Evolutionary conservation across 2,797 vertebrate species (phyloP).

Genomic region (Mergus octosetaceus): DNA sequence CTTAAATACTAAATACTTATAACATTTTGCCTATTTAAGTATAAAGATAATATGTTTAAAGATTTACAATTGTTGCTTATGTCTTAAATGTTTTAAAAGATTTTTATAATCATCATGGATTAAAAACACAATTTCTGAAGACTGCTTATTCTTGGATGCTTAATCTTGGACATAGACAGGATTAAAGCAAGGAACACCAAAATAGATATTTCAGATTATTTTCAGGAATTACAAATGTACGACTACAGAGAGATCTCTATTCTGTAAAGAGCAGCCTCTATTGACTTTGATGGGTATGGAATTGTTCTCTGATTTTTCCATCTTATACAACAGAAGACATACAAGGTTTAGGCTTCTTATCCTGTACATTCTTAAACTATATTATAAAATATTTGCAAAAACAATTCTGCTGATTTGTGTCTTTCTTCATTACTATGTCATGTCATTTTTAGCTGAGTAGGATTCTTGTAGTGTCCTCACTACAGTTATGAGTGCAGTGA

Average conservation of each 20-base stretch:
- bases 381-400: not conserved
- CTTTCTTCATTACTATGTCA: not conserved
- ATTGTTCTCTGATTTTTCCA: not conserved
- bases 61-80: not conserved
- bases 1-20: not conserved
- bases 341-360: not conserved
- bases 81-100: not conserved
- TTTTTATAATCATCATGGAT: not conserved
- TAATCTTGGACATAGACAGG: not conserved
- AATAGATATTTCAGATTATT: not conserved
- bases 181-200: not conserved
- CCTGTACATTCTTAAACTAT: not conserved
- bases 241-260: not conserved
- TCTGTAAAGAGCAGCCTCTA: not conserved
- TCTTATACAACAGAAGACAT: rapidly evolving
- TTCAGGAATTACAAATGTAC: not conserved
- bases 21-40: not conserved
- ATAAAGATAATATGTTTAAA: not conserved
- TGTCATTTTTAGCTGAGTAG: not conserved
- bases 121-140: not conserved
- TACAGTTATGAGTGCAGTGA: not conserved
- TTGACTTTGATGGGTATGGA: not conserved
- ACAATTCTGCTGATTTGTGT: not conserved
- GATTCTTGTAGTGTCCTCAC: not conserved
- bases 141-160: constrained; percentile 43